Percentiles rank a stretch among this genome's conserved stretches.
These are phyloP conservation scores for Cosmia trapezina DNA, from an alignment of 2,888 invertebrate species.

Conservation along the genomic window DNA sequence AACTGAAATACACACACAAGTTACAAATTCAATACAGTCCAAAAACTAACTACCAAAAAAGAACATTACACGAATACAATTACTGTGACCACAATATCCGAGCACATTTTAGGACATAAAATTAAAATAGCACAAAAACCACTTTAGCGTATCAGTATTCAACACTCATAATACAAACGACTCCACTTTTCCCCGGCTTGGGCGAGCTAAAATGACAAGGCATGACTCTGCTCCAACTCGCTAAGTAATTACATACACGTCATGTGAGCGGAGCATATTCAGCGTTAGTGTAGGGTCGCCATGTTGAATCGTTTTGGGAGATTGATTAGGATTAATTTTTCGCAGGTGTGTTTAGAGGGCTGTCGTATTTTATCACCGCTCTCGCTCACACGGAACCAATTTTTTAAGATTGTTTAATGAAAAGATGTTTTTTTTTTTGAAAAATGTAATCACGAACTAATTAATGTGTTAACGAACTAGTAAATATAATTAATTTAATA, in stretches of 20 bases:
- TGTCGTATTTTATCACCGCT: too few relatives aligned
- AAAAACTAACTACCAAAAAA: conserved; percentile 9
- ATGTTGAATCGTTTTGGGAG: conserved; percentile 41
- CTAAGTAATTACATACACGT: conserved; percentile 89
- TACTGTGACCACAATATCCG: conserved; percentile 49
- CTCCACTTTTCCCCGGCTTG: conserved; percentile 70
- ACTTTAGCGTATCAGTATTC: conserved; percentile 71
- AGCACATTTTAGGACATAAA: conserved; percentile 57
- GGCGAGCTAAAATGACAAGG: conserved; percentile 85
- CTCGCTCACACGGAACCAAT: too few relatives aligned
- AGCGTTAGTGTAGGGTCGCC: conserved; percentile 66
- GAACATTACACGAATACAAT: conserved; percentile 27
- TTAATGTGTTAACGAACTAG: too few relatives aligned
- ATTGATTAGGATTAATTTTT: conserved; percentile 28
- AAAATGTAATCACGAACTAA: too few relatives aligned
- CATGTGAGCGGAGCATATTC: conserved; percentile 79
- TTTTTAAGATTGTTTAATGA: too few relatives aligned
- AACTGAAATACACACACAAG: not conserved
- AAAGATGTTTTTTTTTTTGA: too few relatives aligned
- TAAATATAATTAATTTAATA: too few relatives aligned
- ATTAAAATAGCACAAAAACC: conserved; percentile 67
- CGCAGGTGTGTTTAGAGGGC: conserved; percentile 10
- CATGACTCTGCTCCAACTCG: conserved; percentile 84
- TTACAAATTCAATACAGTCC: not conserved
- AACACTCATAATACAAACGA: conserved; percentile 73